These are phyloP conservation scores for Tautogolabrus adspersus DNA, from an alignment of 2,113 vertebrate genomes.

Conservation along the genomic window DNA sequence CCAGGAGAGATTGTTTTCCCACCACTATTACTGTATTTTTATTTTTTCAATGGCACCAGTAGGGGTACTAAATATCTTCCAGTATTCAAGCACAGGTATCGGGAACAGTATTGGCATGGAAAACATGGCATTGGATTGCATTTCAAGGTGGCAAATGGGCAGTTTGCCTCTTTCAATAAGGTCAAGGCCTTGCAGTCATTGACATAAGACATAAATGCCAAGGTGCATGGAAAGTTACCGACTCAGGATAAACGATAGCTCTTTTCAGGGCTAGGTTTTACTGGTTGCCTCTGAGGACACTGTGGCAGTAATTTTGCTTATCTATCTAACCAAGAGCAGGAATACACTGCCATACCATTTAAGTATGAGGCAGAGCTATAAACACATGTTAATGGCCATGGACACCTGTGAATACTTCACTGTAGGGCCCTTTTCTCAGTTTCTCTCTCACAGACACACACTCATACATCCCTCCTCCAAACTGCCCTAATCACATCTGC, in stretches of 20 bases:
- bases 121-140: neutral
- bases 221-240: conserved; percentile 26
- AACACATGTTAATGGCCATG: conserved; percentile 70
- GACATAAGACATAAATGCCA: conserved; percentile 6
- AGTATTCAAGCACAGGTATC: no score
- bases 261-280: conserved; percentile 38
- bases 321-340: conserved; percentile 23
- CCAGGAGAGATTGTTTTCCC: no score
- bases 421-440: conserved; percentile 41
- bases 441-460: neutral
- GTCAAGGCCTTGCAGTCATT: neutral
- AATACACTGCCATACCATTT: conserved; percentile 44
- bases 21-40: no score
- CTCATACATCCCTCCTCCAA: conserved; percentile 19
- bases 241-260: conserved; percentile 34
- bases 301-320: conserved; percentile 58
- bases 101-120: neutral
- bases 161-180: neutral
- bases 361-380: conserved; percentile 64
- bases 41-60: no score
- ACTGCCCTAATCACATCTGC: conserved; percentile 59
- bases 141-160: neutral
- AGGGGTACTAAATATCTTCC: no score
- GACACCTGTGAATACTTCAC: conserved; percentile 77
- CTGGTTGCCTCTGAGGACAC: conserved; percentile 39